phyloP scores from a whole-genome alignment of 2,113 vertebrate genomes.

The Alectura lathami region DNA sequence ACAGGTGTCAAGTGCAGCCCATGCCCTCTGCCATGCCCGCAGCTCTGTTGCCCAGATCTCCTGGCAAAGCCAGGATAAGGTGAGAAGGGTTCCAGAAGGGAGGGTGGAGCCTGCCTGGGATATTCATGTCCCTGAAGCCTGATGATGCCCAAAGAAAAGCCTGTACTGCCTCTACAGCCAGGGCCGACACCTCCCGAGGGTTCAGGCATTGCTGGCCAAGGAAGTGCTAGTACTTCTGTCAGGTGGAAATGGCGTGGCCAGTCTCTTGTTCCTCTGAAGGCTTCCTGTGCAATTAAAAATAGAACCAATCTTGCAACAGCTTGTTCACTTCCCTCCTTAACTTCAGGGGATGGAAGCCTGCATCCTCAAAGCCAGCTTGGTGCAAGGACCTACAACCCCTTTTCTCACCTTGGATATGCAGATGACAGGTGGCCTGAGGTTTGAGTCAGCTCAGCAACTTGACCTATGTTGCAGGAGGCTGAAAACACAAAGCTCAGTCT shows the following conservation, averaged over 20 bases:
- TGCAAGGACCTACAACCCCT: no score
- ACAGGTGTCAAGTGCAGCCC: background rate
- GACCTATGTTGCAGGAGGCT: no score
- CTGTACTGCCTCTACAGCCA: background rate
- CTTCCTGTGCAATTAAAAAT: background rate
- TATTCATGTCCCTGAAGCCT: background rate
- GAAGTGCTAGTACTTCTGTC: background rate
- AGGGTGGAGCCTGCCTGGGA: background rate
- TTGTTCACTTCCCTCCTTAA: background rate
- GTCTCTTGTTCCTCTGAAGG: background rate
- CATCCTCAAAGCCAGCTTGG: no score
- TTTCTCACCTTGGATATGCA: no score
- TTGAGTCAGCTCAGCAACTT: no score
- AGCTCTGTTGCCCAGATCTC: background rate
- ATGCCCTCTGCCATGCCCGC: background rate
- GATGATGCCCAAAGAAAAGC: background rate
- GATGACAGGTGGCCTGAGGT: no score
- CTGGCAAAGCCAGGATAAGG: background rate
- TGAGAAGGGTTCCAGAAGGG: background rate
- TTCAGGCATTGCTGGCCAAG: background rate
- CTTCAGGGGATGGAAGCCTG: background rate
- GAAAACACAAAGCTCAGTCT: background rate
- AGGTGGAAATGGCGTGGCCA: background rate
- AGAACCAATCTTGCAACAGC: background rate
- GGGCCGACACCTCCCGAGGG: background rate